Percentiles rank a stretch among this genome's conserved stretches.
Evolutionary conservation across 2,797 vertebrate species (phyloP).

Genomic region (Carcharodon carcharias): DNA sequence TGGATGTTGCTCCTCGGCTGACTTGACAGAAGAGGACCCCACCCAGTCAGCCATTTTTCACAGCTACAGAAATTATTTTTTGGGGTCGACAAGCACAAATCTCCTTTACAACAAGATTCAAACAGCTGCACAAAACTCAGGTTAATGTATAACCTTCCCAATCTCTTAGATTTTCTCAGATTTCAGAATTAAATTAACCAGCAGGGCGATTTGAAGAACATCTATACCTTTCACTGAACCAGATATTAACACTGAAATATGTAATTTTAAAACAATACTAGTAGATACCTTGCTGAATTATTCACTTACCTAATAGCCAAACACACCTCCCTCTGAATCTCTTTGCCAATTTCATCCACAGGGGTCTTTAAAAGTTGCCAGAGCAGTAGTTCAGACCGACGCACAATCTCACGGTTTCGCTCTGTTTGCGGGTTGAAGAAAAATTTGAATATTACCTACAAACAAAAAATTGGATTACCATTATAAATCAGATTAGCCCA

Average conservation of each 20-base stretch:
- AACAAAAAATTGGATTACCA: conserved; percentile 40
- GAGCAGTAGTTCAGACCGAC: conserved; percentile 79
- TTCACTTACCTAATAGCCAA: conserved; percentile 82
- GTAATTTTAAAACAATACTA: background rate
- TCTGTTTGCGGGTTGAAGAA: conserved; percentile 93
- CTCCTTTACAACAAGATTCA: background rate
- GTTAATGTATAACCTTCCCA: background rate
- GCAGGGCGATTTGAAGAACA: background rate
- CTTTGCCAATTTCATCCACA: conserved; percentile 82
- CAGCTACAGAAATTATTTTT: background rate
- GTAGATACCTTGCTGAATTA: background rate
- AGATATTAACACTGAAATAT: background rate
- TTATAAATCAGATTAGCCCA: conserved; percentile 18
- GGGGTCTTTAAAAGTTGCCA: conserved; percentile 98
- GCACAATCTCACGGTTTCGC: conserved; percentile 85
- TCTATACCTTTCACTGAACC: background rate
- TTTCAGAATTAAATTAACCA: background rate
- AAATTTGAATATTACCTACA: conserved; percentile 92
- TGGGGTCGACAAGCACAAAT: background rate
- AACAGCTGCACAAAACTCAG: background rate
- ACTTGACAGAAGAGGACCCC: background rate
- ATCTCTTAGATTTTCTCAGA: background rate
- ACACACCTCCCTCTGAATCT: conserved; percentile 94
- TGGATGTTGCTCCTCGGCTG: background rate
- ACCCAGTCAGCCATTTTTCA: background rate